Evolutionary conservation across 2,888 invertebrate species (phyloP).

Genomic region (Mycogona germanica): DNA sequence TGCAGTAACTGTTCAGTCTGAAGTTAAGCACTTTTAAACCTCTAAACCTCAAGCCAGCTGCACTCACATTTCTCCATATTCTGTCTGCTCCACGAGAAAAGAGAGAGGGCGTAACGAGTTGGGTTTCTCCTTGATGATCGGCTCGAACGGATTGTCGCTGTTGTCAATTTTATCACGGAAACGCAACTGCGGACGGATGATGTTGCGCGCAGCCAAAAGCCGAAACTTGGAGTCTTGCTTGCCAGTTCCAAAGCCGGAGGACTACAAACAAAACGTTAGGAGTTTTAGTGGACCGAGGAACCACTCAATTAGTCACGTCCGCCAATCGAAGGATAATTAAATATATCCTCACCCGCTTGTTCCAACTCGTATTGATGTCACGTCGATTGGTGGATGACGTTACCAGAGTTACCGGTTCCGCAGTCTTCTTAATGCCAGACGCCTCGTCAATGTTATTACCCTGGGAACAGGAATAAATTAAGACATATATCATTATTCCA

Average conservation of each 20-base stretch:
- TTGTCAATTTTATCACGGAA: slow-evolving; percentile 82
- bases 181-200: slow-evolving; percentile 62
- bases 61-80: slow-evolving; percentile 38
- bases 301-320: no score
- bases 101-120: slow-evolving; percentile 72
- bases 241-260: slow-evolving; percentile 30
- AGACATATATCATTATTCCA: no score
- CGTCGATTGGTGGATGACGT: slow-evolving; percentile 24
- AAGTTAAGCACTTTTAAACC: no score
- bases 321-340: no score
- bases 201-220: slow-evolving; percentile 56
- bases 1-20: no score
- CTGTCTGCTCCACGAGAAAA: slow-evolving; percentile 53
- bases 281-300: no score
- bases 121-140: slow-evolving; percentile 72
- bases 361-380: slow-evolving; percentile 32
- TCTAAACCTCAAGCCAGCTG: no score
- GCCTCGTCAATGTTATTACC: slow-evolving; percentile 35
- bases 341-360: slow-evolving; percentile 25
- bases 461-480: slow-evolving; percentile 24
- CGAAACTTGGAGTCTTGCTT: slow-evolving; percentile 30
- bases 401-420: slow-evolving; percentile 24
- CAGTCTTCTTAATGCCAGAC: slow-evolving; percentile 33
- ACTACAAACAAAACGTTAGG: no score
- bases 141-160: slow-evolving; percentile 59